Evolutionary conservation across 2,888 invertebrate species (phyloP), one percentile per base, ranked within the genome.

Genomic region (Spatulosminthurus flaviceps): DNA sequence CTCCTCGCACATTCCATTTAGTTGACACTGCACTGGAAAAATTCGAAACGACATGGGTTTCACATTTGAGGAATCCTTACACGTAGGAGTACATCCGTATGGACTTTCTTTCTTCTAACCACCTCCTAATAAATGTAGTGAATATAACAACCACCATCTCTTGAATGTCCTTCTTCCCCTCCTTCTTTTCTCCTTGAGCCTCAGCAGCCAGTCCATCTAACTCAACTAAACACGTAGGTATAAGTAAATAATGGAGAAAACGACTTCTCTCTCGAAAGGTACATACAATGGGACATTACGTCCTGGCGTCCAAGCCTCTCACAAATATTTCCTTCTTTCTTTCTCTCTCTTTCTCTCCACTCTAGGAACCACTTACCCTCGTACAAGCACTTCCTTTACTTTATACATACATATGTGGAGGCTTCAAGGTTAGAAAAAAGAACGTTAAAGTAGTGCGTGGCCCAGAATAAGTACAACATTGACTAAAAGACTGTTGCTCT

Each of bases 31-130:
- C 51, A 13, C 41, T n/a, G 41, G 41, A 70, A 21, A 34, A 41
- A 70, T 29, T 69, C 28, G 41, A 70, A 29, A 70, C 19, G 41
- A 21, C n/a, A 41, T 21, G 70, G 29, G 24, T 51, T 41, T 51
- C 72, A 72, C 64, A 24, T 64, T 72, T 72, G 72, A 75, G 66
- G 34, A 75, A 19, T 29, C 75, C 41, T 24, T 19, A 64, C 75
- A 75, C 75, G 75, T 75, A 21, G 16, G 29, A 24, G 1, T 61
- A 13, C 60, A 60, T 73, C 43, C 61, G 28, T 61, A 51, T 51
- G 51, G 51, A 51, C 51, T 51, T 51, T 13, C 51, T 51, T 16
- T 16, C 51, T 16, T 4, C 2, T 19, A 2, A 13, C 5, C 51
- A 5, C 9, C 51, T 19, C 16, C 51, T 51, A 51, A 51, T 51